Evolutionary conservation across 2,888 invertebrate species (phyloP).

Genomic region (Cerastis rubricosa): DNA sequence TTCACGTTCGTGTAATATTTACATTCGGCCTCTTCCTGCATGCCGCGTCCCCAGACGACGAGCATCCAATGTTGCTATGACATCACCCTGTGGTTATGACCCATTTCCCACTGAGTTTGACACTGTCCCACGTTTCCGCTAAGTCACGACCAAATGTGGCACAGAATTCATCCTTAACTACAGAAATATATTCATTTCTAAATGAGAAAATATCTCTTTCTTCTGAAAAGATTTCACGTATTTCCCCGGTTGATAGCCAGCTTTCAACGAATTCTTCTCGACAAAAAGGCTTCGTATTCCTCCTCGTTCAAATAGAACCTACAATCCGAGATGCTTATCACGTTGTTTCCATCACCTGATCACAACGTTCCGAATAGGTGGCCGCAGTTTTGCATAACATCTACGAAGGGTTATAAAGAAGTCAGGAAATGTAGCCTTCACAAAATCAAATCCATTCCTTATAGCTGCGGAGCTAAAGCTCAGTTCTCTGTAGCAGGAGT

Average conservation of each 20-base stretch:
- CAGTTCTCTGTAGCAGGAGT: conserved; percentile 51
- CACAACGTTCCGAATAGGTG: conserved; percentile 62
- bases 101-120: conserved; percentile 56
- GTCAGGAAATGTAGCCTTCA: conserved; percentile 26
- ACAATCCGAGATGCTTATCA: conserved; percentile 64
- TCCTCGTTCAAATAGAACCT: conserved; percentile 54
- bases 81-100: conserved; percentile 56
- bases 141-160: conserved; percentile 23
- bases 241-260: conserved; percentile 19
- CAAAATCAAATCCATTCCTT: conserved; percentile 25
- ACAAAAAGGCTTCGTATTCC: conserved; percentile 44
- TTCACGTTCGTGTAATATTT: conserved; percentile 57
- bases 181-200: conserved; percentile 9
- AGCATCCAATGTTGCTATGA: conserved; percentile 54
- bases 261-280: conserved; percentile 39
- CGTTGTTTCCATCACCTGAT: conserved; percentile 69
- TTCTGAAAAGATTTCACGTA: conserved; percentile 26
- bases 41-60: conserved; percentile 32
- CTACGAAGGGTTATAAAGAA: conserved; percentile 69
- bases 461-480: conserved; percentile 53
- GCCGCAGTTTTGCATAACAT: conserved; percentile 72
- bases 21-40: conserved; percentile 45
- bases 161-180: conserved; percentile 21
- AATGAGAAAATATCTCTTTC: conserved; percentile 19
- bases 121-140: conserved; percentile 34